These are phyloP conservation scores for Amphipoea lucens DNA, from an alignment of 2,888 invertebrate genomes.

Conservation along the genomic window DNA sequence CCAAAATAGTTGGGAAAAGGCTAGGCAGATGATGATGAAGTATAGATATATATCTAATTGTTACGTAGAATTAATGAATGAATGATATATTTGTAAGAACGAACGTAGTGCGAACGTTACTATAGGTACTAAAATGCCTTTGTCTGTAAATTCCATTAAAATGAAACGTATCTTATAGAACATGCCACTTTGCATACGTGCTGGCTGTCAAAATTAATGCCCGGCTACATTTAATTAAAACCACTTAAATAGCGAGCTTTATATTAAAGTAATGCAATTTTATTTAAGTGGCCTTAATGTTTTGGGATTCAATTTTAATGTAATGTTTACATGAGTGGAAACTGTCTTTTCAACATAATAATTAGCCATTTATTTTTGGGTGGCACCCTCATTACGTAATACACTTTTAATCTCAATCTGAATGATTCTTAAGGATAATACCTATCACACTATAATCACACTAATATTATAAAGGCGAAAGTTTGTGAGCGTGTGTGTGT, in stretches of 20 bases:
- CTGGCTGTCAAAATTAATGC: constrained; percentile 39
- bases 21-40: not conserved
- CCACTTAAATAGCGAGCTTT: constrained; percentile 19
- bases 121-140: not conserved
- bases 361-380: not conserved
- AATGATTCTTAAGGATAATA: too few species aligned
- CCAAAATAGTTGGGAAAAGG: not conserved
- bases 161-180: constrained; percentile 2
- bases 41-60: not conserved
- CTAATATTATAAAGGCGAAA: too few species aligned
- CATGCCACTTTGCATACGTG: constrained; percentile 15
- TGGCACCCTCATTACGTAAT: not conserved
- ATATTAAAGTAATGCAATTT: constrained; percentile 17
- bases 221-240: constrained; percentile 37
- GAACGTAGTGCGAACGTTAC: not conserved
- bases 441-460: too few species aligned
- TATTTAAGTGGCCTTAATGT: constrained; percentile 26
- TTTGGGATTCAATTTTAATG: constrained; percentile 26
- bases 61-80: not conserved
- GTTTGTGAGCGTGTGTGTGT: too few species aligned
- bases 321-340: not conserved
- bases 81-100: not conserved
- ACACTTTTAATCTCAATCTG: too few species aligned
- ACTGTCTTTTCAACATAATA: not conserved
- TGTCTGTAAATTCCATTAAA: constrained; percentile 29